Conservation (phyloP, 2,888 invertebrate genomes). For the Eurois occulta region DNA sequence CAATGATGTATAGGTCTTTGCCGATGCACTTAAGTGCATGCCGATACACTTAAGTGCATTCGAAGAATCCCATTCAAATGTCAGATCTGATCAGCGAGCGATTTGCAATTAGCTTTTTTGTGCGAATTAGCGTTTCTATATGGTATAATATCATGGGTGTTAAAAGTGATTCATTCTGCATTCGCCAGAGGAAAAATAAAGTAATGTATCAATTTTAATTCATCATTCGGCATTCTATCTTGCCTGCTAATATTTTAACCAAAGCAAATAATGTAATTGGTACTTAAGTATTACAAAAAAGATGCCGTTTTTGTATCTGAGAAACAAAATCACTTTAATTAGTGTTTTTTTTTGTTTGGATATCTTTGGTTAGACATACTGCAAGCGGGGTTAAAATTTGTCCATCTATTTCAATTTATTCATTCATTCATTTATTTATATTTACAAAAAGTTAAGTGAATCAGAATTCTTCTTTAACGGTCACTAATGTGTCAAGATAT, state of each 20-base stretch:
- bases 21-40: constrained; percentile 44
- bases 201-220: not conserved
- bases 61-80: constrained; percentile 40
- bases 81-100: constrained; percentile 30
- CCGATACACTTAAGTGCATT: constrained; percentile 37
- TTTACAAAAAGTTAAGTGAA: not conserved
- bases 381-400: too few relatives aligned
- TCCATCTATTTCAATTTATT: too few relatives aligned
- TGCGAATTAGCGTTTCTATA: constrained; percentile 24
- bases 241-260: not conserved
- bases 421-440: too few relatives aligned
- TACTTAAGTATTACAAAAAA: too few relatives aligned
- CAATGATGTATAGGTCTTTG: constrained; percentile 34
- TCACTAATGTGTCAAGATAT: not conserved
- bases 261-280: not conserved
- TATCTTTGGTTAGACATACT: too few relatives aligned
- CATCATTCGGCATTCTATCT: not conserved
- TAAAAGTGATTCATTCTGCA: constrained; percentile 7
- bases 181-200: not conserved
- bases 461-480: not conserved
- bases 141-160: constrained; percentile 4
- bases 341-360: too few relatives aligned
- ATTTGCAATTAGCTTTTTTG: constrained; percentile 43
- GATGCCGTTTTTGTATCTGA: too few relatives aligned
- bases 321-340: too few relatives aligned